These are phyloP conservation scores for Brassicogethes aeneus DNA, from an alignment of 2,888 invertebrate genomes.

Conservation along the genomic window DNA sequence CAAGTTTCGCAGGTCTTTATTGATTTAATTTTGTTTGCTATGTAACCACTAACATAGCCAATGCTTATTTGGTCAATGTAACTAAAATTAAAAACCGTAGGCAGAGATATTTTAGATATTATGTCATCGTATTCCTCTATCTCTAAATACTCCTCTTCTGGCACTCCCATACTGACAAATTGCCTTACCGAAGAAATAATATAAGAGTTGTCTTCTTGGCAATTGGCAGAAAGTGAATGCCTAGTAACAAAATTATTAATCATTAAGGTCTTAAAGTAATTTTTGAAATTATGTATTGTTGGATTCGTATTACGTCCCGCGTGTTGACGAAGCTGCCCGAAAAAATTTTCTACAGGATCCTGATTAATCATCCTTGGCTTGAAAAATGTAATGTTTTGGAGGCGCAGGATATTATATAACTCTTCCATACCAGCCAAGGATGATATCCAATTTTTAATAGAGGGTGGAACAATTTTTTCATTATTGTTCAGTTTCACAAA, in stretches of 20 bases:
- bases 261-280: conserved; percentile 9
- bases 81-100: too few species aligned
- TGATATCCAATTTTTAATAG: conserved; percentile 6
- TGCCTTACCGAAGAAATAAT: conserved; percentile 6
- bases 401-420: conserved; percentile 1
- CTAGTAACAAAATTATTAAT: conserved; percentile 6
- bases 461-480: conserved; percentile 5
- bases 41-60: too few species aligned
- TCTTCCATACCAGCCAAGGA: conserved; percentile 6
- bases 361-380: conserved; percentile 6
- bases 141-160: too few species aligned
- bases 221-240: conserved; percentile 9
- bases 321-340: conserved; percentile 9
- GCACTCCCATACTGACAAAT: conserved; percentile 5
- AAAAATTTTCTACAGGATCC: conserved; percentile 10
- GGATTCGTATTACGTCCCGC: conserved; percentile 8
- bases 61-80: too few species aligned
- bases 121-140: too few species aligned
- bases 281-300: conserved; percentile 3
- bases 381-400: conserved; percentile 1
- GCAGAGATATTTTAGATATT: too few species aligned
- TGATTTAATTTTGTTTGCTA: too few species aligned
- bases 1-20: too few species aligned
- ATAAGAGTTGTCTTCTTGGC: conserved; percentile 5
- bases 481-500: background rate